A percentile compares a stretch with the other conserved stretches of the same genome.
phyloP scores from a whole-genome alignment of 1,140 invertebrate species.

The Sarcophaga peregrina region DNA sequence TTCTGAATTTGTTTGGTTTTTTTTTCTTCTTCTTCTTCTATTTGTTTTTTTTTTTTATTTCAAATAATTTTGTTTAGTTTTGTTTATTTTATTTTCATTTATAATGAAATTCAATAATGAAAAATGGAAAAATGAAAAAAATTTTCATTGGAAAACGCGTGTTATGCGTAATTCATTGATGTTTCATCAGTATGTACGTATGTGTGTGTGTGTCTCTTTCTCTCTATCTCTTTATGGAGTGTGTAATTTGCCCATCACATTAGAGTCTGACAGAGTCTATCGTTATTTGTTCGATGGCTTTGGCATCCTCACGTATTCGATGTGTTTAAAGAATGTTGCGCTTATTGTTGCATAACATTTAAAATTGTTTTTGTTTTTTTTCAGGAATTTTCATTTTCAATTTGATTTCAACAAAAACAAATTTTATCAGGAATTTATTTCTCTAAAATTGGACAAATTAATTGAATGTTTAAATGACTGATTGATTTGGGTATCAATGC shows the following conservation, averaged over 20 bases:
- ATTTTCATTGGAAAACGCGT: constrained; percentile 39
- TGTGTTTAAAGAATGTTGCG: constrained; percentile 37
- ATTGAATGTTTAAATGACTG: no score
- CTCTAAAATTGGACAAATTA: no score
- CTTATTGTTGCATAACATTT: constrained; percentile 37
- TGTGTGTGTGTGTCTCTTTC: no score
- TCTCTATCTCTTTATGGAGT: neutral
- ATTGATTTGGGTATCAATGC: no score
- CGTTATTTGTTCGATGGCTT: no score
- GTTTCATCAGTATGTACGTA: neutral
- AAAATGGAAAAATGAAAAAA: neutral
- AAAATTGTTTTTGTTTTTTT: neutral
- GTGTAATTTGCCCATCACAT: no score
- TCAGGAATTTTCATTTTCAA: no score
- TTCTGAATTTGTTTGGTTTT: no score
- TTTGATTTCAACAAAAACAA: no score
- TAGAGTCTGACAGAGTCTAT: no score
- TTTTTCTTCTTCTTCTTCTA: no score
- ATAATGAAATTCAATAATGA: neutral
- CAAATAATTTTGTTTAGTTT: neutral
- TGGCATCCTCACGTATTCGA: neutral
- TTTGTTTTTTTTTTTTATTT: neutral
- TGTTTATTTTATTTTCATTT: neutral
- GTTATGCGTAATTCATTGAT: constrained; percentile 36
- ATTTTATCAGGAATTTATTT: no score